phyloP scores from a whole-genome alignment of 2,113 vertebrate genomes.

The Oncorhynchus tshawytscha region DNA sequence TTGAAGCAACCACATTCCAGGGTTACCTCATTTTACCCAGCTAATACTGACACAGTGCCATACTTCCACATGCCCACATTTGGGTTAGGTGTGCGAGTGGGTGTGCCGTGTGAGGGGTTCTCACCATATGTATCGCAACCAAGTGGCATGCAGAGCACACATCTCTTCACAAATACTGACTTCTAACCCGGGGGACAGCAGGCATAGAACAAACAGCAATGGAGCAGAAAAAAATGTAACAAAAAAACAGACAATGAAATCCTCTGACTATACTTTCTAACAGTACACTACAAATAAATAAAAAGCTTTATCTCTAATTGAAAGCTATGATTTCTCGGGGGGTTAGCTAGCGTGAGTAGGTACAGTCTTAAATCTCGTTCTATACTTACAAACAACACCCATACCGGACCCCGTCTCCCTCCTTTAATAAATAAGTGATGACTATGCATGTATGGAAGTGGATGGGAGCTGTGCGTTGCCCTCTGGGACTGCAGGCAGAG shows the following conservation, averaged over 20 bases:
- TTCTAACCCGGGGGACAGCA: constrained; percentile 5
- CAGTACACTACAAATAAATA: constrained; percentile 20
- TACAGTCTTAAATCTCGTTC: background rate
- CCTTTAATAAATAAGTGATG: constrained; percentile 63
- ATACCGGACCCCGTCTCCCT: background rate
- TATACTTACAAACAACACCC: background rate
- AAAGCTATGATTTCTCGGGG: constrained; percentile 36
- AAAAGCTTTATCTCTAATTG: background rate
- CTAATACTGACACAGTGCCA: background rate
- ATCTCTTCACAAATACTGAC: constrained; percentile 30
- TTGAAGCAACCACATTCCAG: constrained; percentile 15
- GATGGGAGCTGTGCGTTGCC: constrained; percentile 56
- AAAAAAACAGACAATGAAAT: constrained; percentile 23
- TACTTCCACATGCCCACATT: background rate
- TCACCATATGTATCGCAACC: background rate
- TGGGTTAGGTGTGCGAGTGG: background rate
- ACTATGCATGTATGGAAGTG: constrained; percentile 22
- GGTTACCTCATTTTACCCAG: background rate
- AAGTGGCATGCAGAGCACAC: background rate
- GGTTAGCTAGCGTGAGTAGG: constrained; percentile 31
- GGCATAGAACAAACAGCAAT: constrained; percentile 10
- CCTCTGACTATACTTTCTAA: constrained; percentile 20
- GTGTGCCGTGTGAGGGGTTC: background rate
- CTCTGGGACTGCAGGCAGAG: background rate
- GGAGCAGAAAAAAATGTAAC: background rate